A percentile compares a stretch with the other conserved stretches of the same genome.
Evolutionary conservation across 2,888 invertebrate genomes (phyloP).

Genomic region (Pseudoips prasinana): DNA sequence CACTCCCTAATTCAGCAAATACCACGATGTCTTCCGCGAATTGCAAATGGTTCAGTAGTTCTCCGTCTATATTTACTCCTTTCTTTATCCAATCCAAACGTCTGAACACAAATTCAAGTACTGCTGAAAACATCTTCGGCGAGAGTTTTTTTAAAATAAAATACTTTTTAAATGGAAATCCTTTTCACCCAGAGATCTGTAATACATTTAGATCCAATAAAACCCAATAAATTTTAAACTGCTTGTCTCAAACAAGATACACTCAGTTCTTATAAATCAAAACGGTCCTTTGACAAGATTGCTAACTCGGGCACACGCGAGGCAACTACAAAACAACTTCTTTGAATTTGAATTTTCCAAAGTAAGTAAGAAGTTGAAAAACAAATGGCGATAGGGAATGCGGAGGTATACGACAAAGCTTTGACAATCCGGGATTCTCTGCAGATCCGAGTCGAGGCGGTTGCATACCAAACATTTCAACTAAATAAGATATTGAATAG

Average conservation of each 20-base stretch:
- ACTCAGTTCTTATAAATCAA: conserved; percentile 40
- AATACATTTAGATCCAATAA: too few relatives aligned
- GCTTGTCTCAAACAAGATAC: conserved; percentile 14
- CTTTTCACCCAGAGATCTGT: too few relatives aligned
- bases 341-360: conserved; percentile 55
- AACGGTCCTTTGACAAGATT: conserved; percentile 43
- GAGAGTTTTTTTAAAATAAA: too few relatives aligned
- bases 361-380: conserved; percentile 62
- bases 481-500: conserved; percentile 41
- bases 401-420: conserved; percentile 60
- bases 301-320: conserved; percentile 38
- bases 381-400: conserved; percentile 64
- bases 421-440: conserved; percentile 56
- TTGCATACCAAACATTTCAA: conserved; percentile 48
- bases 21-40: too few relatives aligned
- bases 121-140: too few relatives aligned
- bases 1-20: too few relatives aligned
- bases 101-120: too few relatives aligned
- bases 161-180: too few relatives aligned
- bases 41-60: too few relatives aligned
- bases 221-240: conserved; percentile 8
- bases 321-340: conserved; percentile 48
- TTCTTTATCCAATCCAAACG: too few relatives aligned
- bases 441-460: conserved; percentile 33
- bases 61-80: too few relatives aligned